Evolutionary conservation across 2,113 vertebrate genomes (phyloP), one percentile per base, ranked within the genome.

Genomic region (Sceloporus undulatus): DNA sequence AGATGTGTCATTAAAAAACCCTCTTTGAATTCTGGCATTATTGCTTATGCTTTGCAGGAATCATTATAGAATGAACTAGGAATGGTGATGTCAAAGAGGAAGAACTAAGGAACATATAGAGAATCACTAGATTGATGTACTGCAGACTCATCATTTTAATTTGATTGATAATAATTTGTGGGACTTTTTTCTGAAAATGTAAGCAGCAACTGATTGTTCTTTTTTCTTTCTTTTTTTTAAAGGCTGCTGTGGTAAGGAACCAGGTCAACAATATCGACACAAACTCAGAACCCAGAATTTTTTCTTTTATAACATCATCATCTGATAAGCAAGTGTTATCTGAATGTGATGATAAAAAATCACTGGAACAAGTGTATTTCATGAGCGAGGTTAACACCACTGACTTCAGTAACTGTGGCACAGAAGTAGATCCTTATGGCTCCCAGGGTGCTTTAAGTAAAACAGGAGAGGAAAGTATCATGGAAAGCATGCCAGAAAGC

Each of bases 221-320:
- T 80, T 27, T 87, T 91, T 83, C 42, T 85, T 40, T 90, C 21
- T 93, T 34, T 34, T 34, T 34, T 34, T 34, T 1, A 34, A 94
- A 96, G 97, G 83, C 94, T 75, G 92, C 74, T 66, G 95, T 97
- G 88, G 95, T 96, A 85, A 96, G 88, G 93, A 95, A 87, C 27
- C 2, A 79, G 5, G 71, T 52, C 0, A 1, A 11, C 70, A 76
- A 88, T 56, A 75, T 29, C 1, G 96, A 95, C 52, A 11, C 90
- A 78, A 96, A 91, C 79, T 54, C 89, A 0, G 96, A 96, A 11
- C 23, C 65, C 4, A 96, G 92, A 62, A 93, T 92, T 0, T 0
- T 89, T 1, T 96, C 93, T 0, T 25, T 92, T 11, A 40, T 95
- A 84, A 91, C 19, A 25, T 40, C 90, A 0, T 16, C 27, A 0